phyloP scores from a whole-genome alignment of 2,888 invertebrate species.

The Drosophila mercatorum region DNA sequence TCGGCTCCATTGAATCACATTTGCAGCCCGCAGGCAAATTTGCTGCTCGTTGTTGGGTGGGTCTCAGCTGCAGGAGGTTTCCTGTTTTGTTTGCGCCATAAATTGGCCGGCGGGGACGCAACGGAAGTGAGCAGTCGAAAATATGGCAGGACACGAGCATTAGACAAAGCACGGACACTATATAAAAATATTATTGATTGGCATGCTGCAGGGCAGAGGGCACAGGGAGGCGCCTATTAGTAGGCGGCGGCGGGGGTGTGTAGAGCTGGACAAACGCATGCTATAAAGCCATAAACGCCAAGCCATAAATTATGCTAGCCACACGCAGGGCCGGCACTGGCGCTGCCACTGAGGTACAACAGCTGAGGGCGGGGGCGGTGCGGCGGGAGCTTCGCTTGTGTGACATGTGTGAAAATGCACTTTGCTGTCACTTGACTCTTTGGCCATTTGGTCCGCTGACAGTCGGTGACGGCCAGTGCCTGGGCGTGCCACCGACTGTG shows the following conservation, averaged over 20 bases:
- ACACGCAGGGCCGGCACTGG: conserved; percentile 27
- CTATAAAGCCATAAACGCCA: conserved; percentile 75
- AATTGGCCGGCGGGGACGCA: conserved; percentile 28
- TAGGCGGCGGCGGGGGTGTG: conserved; percentile 28
- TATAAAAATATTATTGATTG: conserved; percentile 66
- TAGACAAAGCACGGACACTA: conserved; percentile 60
- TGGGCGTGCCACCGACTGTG: conserved; percentile 9
- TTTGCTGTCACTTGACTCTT: conserved; percentile 70
- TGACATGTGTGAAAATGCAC: conserved; percentile 77
- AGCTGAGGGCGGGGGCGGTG: too few species aligned
- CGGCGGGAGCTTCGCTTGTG: conserved; percentile 31
- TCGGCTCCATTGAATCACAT: neutral
- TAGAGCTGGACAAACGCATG: conserved; percentile 62
- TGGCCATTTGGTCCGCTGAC: conserved; percentile 49
- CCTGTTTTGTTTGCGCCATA: conserved; percentile 29
- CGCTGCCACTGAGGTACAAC: neutral
- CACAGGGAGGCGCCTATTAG: conserved; percentile 51
- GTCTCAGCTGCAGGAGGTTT: conserved; percentile 4
- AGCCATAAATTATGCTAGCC: conserved; percentile 71
- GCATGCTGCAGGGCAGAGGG: conserved; percentile 8
- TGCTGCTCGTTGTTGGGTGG: too few species aligned
- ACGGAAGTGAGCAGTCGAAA: conserved; percentile 45
- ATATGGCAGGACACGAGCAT: conserved; percentile 43
- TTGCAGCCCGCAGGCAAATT: too few species aligned
- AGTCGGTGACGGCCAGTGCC: conserved; percentile 25